Evolutionary conservation across 1,140 invertebrate genomes (phyloP).

Genomic region (Papilio polyxenes): DNA sequence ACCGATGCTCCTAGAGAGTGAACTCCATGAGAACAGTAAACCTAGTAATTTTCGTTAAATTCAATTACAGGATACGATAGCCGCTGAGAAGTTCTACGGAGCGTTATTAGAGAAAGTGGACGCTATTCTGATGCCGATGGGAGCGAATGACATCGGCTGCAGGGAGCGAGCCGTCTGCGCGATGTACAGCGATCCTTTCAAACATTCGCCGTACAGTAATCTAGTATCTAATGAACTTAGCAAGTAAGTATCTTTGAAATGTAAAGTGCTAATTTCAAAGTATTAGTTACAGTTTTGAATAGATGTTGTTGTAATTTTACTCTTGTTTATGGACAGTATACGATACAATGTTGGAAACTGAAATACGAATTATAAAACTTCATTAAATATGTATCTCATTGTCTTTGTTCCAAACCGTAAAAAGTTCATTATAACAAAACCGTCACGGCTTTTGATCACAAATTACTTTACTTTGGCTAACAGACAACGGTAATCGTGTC

Average conservation of each 20-base stretch:
- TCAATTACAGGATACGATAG: conserved; percentile 66
- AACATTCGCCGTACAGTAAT: conserved; percentile 91
- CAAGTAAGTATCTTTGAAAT: conserved; percentile 82
- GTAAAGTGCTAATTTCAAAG: background rate
- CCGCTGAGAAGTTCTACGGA: conserved; percentile 88
- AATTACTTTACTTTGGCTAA: background rate
- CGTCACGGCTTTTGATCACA: conserved; percentile 10
- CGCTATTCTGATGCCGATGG: conserved; percentile 85
- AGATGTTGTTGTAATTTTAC: too few relatives aligned
- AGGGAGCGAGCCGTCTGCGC: conserved; percentile 89
- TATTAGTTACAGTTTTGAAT: too few relatives aligned
- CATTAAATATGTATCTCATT: background rate
- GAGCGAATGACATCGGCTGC: conserved; percentile 85
- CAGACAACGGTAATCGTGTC: background rate
- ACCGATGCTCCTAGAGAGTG: too few relatives aligned
- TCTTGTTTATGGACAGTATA: too few relatives aligned
- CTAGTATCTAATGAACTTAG: conserved; percentile 90
- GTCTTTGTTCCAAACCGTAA: background rate
- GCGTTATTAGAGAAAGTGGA: conserved; percentile 88
- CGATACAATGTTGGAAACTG: too few relatives aligned
- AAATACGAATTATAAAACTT: background rate
- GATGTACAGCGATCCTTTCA: conserved; percentile 89
- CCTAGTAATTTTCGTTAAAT: background rate
- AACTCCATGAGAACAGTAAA: too few relatives aligned
- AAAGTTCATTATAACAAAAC: background rate